Base-by-base conservation (phyloP, 2,797 vertebrate species). In the Falco novaeseelandiae region DNA sequence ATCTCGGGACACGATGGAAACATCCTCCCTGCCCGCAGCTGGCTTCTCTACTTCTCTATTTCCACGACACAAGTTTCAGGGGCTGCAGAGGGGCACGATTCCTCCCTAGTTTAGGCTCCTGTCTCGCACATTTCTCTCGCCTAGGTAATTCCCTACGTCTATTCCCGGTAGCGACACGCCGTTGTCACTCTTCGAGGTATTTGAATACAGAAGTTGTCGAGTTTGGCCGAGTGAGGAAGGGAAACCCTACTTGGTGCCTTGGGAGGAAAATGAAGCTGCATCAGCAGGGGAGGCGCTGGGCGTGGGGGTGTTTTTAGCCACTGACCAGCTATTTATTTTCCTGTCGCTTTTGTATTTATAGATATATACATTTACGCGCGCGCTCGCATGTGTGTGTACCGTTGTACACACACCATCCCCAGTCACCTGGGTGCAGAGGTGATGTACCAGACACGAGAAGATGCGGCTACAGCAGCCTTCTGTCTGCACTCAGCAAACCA, bases 1-100 rank as follows among this genome's bases (percentile, higher is more conserved):
- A 86, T 66, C 93, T 92, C 72, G 18, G 91, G 90, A 93, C 94
- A 86, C 66, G 63, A 84, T 89, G 83, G 82, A 97, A 91, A 57
- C 85, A 78, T 88, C 67, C 58, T 93, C 67, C 89, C 80, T 72
- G 44, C 32, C 76, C 32, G 6, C 85, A 87, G 89, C 89, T 89
- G 87, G 71, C 78, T 93, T 62, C 59, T 87, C 15, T 49, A 77
- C 51, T 62, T 91, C 87, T n/a, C 7, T 0, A 32, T 95, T 84
- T 78, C 57, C 44, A 38, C 5, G 19, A 17, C 42, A 63, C 51
- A 83, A 74, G 76, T 87, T 95, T 84, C 5, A 4, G 42, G 66
- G 52, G 9, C 44, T 87, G 63, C 12, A 22, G 32, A 80, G 14
- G 54, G 51, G 21, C 36, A 73, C 18, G 55, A 16, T 25, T 87